Base-by-base conservation (phyloP, 1,140 invertebrate genomes). In the Drosophila bifasciata region DNA sequence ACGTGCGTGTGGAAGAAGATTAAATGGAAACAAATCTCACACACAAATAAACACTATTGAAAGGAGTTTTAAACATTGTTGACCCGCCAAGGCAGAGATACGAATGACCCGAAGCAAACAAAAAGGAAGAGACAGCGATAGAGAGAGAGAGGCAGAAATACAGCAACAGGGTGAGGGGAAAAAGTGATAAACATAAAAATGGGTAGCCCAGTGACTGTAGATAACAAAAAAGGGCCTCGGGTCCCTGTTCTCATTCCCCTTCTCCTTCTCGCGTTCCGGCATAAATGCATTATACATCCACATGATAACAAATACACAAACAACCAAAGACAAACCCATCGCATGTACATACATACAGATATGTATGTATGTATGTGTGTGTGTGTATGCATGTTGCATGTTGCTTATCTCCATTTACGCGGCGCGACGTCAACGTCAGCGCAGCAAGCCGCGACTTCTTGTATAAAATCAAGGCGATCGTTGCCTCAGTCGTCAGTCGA, bases 111-210 rank as follows among this genome's bases (percentile, higher is more conserved):
- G 56, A 71, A 72, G 67, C 48, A 71, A 71, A 72, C 69, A 72
- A 36, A 56, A 68, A 36, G 13, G 11, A 36, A 36, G 32, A 13
- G 9, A 11, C 32, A 32, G 25, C 1, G 62, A 68, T 67, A 49
- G 41, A 32, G 32, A 15, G 41, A 63, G 43, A 15, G 41, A 63
- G 36, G 3, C 7, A 28, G 25, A 28, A 7, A 19, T 1, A 21
- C 49, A 28, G 51, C n/a, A n/a, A 19, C 45, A 17, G 40, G 39
- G 48, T 15, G 41, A 50, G 44, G 48, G 36, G 57, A 48, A 53
- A 71, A 71, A 72, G 67, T 71, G 69, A 72, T 72, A 72, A 72
- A 72, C 69, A 72, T 72, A 71, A 72, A 72, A 72, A 72, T 71
- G 69, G 69, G 58, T 72, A 67, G 64, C 64, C 64, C 50, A 63